These are phyloP conservation scores for Paraplagusia blochii DNA, from an alignment of 2,113 vertebrate species.

Conservation along the genomic window DNA sequence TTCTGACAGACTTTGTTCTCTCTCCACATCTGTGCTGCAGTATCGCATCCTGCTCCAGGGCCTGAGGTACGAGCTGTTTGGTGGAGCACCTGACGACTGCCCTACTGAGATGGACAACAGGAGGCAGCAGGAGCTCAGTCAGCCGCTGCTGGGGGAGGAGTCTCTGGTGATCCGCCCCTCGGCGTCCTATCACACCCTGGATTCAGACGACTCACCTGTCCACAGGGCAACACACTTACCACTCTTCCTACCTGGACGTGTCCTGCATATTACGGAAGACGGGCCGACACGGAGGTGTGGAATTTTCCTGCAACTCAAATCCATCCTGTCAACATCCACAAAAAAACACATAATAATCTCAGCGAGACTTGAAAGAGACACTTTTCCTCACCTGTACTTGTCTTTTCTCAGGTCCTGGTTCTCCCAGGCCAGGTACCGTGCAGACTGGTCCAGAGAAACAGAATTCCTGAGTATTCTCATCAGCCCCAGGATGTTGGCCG, in stretches of 20 bases:
- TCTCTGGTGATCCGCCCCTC: conserved; percentile 82
- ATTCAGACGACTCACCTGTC: conserved; percentile 76
- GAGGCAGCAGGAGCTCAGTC: conserved; percentile 75
- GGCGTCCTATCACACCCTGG: conserved; percentile 80
- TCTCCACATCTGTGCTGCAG: conserved; percentile 63
- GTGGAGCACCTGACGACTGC: conserved; percentile 83
- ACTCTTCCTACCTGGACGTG: conserved; percentile 87
- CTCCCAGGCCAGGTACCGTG: conserved; percentile 78
- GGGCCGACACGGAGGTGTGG: conserved; percentile 80
- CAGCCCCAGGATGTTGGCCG: conserved; percentile 89
- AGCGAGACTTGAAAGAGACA: no score
- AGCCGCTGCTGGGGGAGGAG: conserved; percentile 90
- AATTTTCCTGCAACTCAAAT: no score
- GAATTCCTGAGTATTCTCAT: conserved; percentile 88
- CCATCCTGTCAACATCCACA: no score
- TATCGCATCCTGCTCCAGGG: conserved; percentile 91
- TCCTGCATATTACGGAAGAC: conserved; percentile 88
- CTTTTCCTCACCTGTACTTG: no score
- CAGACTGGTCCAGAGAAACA: conserved; percentile 81
- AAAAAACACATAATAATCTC: no score
- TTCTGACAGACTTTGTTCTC: background rate
- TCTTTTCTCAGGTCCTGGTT: conserved; percentile 79
- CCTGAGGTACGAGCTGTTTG: conserved; percentile 92
- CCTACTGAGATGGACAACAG: conserved; percentile 86
- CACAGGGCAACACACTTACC: conserved; percentile 78